Conservation (phyloP, 2,113 vertebrate species). For the Eptesicus fuscus region DNA sequence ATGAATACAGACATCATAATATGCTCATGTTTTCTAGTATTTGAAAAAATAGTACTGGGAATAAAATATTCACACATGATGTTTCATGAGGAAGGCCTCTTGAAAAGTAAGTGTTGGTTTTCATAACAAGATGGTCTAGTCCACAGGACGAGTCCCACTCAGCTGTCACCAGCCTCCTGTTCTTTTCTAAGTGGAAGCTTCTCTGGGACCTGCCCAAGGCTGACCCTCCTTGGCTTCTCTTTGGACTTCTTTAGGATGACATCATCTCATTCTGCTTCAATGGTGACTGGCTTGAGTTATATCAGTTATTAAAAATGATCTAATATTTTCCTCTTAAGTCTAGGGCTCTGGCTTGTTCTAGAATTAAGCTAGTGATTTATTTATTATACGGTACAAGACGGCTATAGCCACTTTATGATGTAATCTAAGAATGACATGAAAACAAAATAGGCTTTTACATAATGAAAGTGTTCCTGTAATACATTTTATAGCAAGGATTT, state of each 20-base stretch:
- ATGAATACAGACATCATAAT: neutral
- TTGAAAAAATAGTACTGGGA: neutral
- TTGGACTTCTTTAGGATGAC: slow-evolving; percentile 42
- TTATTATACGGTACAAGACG: slow-evolving; percentile 60
- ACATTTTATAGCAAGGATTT: neutral
- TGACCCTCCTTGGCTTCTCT: slow-evolving; percentile 42
- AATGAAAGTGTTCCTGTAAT: slow-evolving; percentile 63
- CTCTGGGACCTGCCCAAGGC: neutral
- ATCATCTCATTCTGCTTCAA: slow-evolving; percentile 58
- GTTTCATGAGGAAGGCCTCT: neutral
- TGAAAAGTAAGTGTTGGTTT: neutral
- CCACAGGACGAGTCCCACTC: neutral
- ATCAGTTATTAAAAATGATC: slow-evolving; percentile 73
- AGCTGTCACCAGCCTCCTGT: neutral
- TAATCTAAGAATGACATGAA: slow-evolving; percentile 72
- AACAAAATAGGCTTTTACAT: slow-evolving; percentile 66
- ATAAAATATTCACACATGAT: neutral
- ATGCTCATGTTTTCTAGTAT: neutral
- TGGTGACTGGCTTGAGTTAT: slow-evolving; percentile 68
- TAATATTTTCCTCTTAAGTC: slow-evolving; percentile 72
- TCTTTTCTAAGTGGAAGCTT: neutral
- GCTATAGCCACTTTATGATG: slow-evolving; percentile 63
- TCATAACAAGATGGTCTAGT: neutral
- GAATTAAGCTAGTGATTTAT: slow-evolving; percentile 70
- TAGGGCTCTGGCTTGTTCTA: slow-evolving; percentile 50